phyloP scores from a whole-genome alignment of 2,113 vertebrate genomes.

The Neodontobutis hainanensis region DNA sequence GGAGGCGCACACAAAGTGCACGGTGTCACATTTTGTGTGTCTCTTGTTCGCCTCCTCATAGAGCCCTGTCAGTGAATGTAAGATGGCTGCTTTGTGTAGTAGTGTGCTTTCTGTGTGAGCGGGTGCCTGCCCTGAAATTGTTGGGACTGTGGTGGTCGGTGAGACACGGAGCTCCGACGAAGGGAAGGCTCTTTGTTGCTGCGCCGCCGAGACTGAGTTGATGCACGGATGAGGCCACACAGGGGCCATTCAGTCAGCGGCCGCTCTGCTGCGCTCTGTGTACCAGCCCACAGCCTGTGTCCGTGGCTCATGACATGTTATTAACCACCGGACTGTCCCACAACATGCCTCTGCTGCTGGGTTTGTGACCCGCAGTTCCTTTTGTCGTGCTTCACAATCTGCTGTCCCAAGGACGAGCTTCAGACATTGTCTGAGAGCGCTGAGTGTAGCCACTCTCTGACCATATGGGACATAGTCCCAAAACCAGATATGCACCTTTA shows the following conservation, averaged over 20 bases:
- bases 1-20: slow-evolving; percentile 45
- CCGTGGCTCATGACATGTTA: slow-evolving; percentile 11
- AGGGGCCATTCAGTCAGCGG: slow-evolving; percentile 40
- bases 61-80: slow-evolving; percentile 77
- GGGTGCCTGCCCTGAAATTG: slow-evolving; percentile 13
- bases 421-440: slow-evolving; percentile 51
- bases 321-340: not conserved
- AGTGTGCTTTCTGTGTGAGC: slow-evolving; percentile 50
- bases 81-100: slow-evolving; percentile 82
- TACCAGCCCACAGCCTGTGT: slow-evolving; percentile 19
- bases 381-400: slow-evolving; percentile 45
- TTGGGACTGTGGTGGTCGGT: not conserved
- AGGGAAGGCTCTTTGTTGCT: slow-evolving; percentile 65
- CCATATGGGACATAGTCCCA: slow-evolving; percentile 8
- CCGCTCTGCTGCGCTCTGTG: slow-evolving; percentile 31
- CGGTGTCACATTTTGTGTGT: slow-evolving; percentile 70
- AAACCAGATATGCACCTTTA: not conserved
- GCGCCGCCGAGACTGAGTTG: slow-evolving; percentile 49
- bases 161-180: slow-evolving; percentile 38
- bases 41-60: slow-evolving; percentile 72
- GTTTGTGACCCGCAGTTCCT: not conserved
- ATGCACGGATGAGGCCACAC: slow-evolving; percentile 67
- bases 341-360: not conserved
- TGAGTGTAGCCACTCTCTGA: slow-evolving; percentile 8
- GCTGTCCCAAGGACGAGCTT: slow-evolving; percentile 61